These are phyloP conservation scores for Periparus ater DNA, from an alignment of 2,797 vertebrate genomes.

Conservation along the genomic window DNA sequence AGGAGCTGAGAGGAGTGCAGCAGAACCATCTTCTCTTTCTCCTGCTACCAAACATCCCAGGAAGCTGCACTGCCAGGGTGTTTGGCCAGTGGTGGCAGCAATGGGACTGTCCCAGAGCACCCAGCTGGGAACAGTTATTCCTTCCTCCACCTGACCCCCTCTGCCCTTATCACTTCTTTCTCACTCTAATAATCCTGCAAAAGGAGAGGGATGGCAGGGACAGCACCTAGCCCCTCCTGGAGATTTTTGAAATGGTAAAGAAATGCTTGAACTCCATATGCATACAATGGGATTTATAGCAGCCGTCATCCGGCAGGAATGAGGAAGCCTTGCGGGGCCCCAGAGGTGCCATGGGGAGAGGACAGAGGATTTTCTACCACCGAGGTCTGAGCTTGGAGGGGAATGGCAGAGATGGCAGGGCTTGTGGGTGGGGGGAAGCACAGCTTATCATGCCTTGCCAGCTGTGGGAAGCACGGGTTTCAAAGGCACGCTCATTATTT, in stretches of 20 bases:
- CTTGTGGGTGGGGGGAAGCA: background rate
- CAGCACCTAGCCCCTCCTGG: background rate
- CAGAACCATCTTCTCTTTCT: background rate
- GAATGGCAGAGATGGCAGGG: background rate
- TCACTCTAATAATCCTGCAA: background rate
- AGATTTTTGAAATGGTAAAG: background rate
- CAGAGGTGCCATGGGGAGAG: background rate
- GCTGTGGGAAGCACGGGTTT: background rate
- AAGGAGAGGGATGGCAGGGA: background rate
- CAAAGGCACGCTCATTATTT: background rate
- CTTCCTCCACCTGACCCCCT: background rate
- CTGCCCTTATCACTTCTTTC: background rate
- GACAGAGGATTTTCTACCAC: background rate
- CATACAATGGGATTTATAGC: constrained; percentile 45
- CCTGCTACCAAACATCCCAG: background rate
- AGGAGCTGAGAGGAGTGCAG: background rate
- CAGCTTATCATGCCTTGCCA: background rate
- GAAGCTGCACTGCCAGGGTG: background rate
- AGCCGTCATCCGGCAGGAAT: background rate
- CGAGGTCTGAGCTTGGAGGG: background rate
- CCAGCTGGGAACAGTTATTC: background rate
- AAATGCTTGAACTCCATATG: background rate
- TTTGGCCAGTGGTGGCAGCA: background rate
- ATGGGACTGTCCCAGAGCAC: background rate
- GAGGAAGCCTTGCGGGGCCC: constrained; percentile 7